Percentiles rank a stretch among this genome's conserved stretches.
phyloP scores from a whole-genome alignment of 2,797 vertebrate species.

The Bryconaethiops microstoma region DNA sequence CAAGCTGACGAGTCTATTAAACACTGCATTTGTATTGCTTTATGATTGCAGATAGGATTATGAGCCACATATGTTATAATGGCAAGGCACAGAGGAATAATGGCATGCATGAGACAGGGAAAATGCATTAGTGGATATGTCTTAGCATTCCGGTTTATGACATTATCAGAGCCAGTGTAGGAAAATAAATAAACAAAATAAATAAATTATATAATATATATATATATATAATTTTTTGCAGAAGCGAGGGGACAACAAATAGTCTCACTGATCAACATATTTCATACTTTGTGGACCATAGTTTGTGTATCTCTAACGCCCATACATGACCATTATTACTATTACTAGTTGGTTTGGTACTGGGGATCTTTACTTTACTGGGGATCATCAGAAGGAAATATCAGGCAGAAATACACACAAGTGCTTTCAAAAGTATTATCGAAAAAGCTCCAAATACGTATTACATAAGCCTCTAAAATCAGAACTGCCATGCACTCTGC shows the following conservation, averaged over 20 bases:
- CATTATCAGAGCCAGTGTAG: slow-evolving; percentile 10
- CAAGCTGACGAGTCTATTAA: slow-evolving; percentile 37
- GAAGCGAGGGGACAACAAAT: not conserved
- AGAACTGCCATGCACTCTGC: too few species aligned
- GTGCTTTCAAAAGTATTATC: too few species aligned
- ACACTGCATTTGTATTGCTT: slow-evolving; percentile 50
- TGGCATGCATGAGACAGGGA: not conserved
- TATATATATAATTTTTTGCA: not conserved
- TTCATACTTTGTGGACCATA: too few species aligned
- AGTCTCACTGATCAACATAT: not conserved
- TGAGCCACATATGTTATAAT: slow-evolving; percentile 34
- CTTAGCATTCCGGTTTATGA: slow-evolving; percentile 16
- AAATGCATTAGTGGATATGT: slow-evolving; percentile 18
- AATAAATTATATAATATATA: too few species aligned
- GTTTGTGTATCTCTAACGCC: too few species aligned
- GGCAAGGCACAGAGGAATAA: not conserved
- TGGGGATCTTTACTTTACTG: too few species aligned
- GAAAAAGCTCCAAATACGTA: too few species aligned
- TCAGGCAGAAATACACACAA: too few species aligned
- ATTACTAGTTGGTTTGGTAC: too few species aligned
- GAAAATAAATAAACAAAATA: not conserved
- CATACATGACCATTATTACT: too few species aligned
- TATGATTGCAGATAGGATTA: slow-evolving; percentile 49
- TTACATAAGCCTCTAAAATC: too few species aligned
- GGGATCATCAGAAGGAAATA: too few species aligned